Evolutionary conservation across 2,888 invertebrate genomes (phyloP).

Genomic region (Drosophila austrosaltans): DNA sequence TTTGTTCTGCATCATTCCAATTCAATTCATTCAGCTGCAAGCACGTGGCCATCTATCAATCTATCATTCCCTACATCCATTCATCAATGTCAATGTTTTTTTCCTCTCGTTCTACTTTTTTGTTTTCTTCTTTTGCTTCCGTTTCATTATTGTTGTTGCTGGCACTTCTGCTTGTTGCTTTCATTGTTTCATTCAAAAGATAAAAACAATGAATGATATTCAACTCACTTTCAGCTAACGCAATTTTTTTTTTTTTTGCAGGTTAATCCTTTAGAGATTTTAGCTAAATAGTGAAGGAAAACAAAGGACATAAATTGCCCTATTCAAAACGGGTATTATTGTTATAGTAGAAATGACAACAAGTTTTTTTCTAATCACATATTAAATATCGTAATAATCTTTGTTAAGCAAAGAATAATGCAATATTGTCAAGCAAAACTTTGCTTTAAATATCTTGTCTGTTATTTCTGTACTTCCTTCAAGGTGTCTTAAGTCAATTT

Average conservation of each 20-base stretch:
- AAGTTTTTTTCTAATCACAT: no score
- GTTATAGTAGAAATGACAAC: no score
- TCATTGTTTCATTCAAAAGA: neutral
- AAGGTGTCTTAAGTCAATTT: no score
- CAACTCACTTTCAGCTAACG: neutral
- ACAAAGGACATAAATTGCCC: no score
- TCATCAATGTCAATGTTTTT: slow-evolving; percentile 77
- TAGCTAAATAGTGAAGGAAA: neutral
- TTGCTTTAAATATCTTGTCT: no score
- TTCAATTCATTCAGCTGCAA: slow-evolving; percentile 58
- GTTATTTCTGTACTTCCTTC: no score
- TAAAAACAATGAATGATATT: neutral
- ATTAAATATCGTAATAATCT: no score
- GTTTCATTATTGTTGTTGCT: slow-evolving; percentile 21
- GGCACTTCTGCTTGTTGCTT: slow-evolving; percentile 1
- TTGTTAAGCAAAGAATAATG: no score
- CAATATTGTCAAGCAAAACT: no score
- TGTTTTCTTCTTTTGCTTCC: slow-evolving; percentile 17
- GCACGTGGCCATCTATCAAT: slow-evolving; percentile 56
- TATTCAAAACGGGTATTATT: no score
- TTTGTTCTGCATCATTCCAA: slow-evolving; percentile 22
- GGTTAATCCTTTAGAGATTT: neutral
- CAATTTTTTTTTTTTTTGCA: neutral
- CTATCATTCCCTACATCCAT: slow-evolving; percentile 70
- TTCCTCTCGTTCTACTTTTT: slow-evolving; percentile 8